Conservation (phyloP, 2,113 vertebrate species). For the rabbit (Oryctolagus cuniculus) region mOryCun1.1 NC_091443.1:70487001-70487500, state of each 20-base stretch:
- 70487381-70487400: neutral
- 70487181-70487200: constrained; percentile 16
- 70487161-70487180: constrained; percentile 62
- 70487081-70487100: constrained; percentile 59
- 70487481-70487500: neutral
- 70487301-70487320: neutral
- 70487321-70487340: neutral
- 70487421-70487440: neutral
- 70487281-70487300: constrained; percentile 19
- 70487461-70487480: neutral
- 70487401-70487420: neutral
- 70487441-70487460: neutral
- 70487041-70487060: constrained; percentile 77
- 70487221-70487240: neutral
- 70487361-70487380: neutral
- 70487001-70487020: constrained; percentile 82
- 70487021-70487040: constrained; percentile 23
- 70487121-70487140: constrained; percentile 61
- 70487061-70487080: constrained; percentile 49
- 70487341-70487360: neutral
- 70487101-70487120: constrained; percentile 70
- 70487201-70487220: neutral
- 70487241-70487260: neutral
- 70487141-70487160: constrained; percentile 19
- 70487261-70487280: neutral